These are phyloP conservation scores for Agrilus planipennis DNA, from an alignment of 1,140 invertebrate species.

Conservation along the genomic window DNA sequence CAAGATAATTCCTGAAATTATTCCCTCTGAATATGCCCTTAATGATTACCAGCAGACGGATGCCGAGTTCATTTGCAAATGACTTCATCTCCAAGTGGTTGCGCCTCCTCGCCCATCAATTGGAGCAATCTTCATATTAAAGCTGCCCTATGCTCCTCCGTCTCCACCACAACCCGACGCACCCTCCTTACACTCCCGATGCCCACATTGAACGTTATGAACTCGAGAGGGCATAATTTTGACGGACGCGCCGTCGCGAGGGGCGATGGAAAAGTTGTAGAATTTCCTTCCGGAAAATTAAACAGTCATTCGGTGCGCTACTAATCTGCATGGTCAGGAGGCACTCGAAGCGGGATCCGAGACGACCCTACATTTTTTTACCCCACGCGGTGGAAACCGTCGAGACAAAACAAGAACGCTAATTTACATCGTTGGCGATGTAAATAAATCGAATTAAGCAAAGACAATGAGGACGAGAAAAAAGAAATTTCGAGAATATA, in stretches of 20 bases:
- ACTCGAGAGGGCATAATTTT: conserved; percentile 26
- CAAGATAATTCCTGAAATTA: conserved; percentile 28
- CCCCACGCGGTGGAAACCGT: no score
- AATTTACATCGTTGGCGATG: no score
- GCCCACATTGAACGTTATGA: conserved; percentile 25
- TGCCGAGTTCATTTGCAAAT: conserved; percentile 36
- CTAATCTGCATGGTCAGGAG: conserved; percentile 7
- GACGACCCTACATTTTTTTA: no score
- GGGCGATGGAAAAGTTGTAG: conserved; percentile 6
- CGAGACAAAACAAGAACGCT: no score
- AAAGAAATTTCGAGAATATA: no score
- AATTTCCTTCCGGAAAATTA: conserved; percentile 9
- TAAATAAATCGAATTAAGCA: no score
- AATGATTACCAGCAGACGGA: conserved; percentile 30
- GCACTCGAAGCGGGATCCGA: no score
- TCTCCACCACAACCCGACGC: no score
- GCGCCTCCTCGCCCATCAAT: conserved; percentile 28
- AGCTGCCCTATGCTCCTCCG: conserved; percentile 26
- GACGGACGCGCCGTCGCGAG: conserved; percentile 13
- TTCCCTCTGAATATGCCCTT: conserved; percentile 32
- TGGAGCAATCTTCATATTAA: conserved; percentile 36
- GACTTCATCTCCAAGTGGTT: conserved; percentile 29
- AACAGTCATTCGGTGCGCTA: conserved; percentile 6
- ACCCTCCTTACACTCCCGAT: conserved; percentile 23
- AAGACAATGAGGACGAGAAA: no score